These are phyloP conservation scores for Tenthredo amoena DNA, from an alignment of 2,888 invertebrate genomes.

Conservation along the genomic window DNA sequence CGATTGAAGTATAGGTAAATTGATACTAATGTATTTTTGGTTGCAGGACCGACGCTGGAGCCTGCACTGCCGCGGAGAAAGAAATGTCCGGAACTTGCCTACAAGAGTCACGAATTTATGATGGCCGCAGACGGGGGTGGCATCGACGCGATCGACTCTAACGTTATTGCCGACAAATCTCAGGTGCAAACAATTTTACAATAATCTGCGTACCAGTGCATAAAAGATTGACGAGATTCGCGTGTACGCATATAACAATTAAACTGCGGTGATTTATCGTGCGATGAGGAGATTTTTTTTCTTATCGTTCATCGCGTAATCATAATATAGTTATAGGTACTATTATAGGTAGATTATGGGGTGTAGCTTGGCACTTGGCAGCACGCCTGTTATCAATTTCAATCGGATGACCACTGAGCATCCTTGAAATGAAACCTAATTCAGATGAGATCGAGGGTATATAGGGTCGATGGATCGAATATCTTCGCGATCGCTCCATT, in stretches of 20 bases:
- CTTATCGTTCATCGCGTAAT: background rate
- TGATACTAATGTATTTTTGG: constrained; percentile 58
- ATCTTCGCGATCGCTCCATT: no score
- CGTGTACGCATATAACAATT: no score
- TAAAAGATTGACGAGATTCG: no score
- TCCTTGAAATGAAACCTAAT: background rate
- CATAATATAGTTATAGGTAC: background rate
- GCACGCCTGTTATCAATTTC: constrained; percentile 21
- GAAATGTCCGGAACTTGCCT: constrained; percentile 93
- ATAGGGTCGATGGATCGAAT: background rate
- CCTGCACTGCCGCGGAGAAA: constrained; percentile 92
- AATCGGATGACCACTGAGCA: background rate
- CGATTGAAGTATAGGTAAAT: background rate
- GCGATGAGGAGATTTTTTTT: background rate
- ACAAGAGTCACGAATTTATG: constrained; percentile 91
- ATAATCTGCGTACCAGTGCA: background rate
- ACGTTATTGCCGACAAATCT: constrained; percentile 83
- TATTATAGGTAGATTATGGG: background rate
- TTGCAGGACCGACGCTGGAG: constrained; percentile 83
- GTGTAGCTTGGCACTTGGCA: constrained; percentile 24
- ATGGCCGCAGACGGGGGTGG: constrained; percentile 82
- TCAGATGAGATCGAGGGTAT: background rate
- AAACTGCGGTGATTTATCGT: background rate
- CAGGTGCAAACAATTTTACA: constrained; percentile 78
- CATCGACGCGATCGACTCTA: constrained; percentile 82